Evolutionary conservation across 1,140 invertebrate genomes (phyloP), one percentile per base, ranked within the genome.

Genomic region (Bombus sylvicola): DNA sequence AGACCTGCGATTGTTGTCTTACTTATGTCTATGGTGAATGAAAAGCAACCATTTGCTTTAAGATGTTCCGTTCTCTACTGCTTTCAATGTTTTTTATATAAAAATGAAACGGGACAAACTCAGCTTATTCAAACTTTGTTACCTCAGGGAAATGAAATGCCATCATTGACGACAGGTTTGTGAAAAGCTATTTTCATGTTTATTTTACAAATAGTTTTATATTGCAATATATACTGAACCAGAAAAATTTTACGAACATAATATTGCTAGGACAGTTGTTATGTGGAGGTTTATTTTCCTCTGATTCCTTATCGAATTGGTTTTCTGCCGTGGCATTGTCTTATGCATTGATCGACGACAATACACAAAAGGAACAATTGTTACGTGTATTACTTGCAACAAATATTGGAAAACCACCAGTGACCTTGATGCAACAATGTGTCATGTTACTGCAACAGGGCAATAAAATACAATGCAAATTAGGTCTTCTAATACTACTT

Each of bases 1-100:
- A 97, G 97, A 74, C 98, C 99, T 2, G 98, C 98, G 1, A 97
- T 99, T 73, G 97, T 99, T 1, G 98, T 99, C 68, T 95, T 99
- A 15, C 94, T 99, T 22, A 99, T 99, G 98, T 99, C 99, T 0
- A 99, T 99, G 98, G 98, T 99, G 5, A 99, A 99, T 94, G 99
- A 99, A 92, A 99, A 99, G 93, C 99, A 99, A 94, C 97, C 98
- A 25, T 98, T 99, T 93, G 95, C 96, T 15, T 94, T 99, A 77
- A 97, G 99, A 78, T 99, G 98, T 95, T 97, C 99, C 1, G 98
- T 99, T 18, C 96, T 99, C 1, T 99, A 99, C 94, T 99, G 98
- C 93, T 99, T 99, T 94, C 97, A 99, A 95, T 99, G 98, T 94
- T 99, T 98, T 93, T 95, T 99, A 0, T 99, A 98, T 93, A 98